These are phyloP conservation scores for Zaprionus vittiger DNA, from an alignment of 1,140 invertebrate species.

Conservation along the genomic window DNA sequence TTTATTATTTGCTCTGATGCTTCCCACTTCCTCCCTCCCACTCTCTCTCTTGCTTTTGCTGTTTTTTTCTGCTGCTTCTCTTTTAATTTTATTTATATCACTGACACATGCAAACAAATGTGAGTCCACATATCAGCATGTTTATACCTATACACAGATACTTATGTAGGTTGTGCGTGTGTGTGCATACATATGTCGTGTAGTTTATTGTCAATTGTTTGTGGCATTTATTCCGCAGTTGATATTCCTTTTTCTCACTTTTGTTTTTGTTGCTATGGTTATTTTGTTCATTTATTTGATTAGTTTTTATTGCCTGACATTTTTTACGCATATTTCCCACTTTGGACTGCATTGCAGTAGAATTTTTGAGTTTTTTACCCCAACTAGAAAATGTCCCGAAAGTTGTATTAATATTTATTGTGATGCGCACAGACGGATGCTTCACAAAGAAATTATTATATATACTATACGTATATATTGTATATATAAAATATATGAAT, in stretches of 20 bases:
- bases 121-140: slow-evolving; percentile 16
- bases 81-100: slow-evolving; percentile 56
- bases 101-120: slow-evolving; percentile 60
- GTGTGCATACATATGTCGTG: slow-evolving; percentile 47
- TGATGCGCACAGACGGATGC: background rate
- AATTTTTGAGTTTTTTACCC: background rate
- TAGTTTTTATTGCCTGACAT: slow-evolving; percentile 46
- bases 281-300: slow-evolving; percentile 46
- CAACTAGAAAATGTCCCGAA: background rate
- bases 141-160: slow-evolving; percentile 24
- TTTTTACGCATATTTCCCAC: slow-evolving; percentile 23
- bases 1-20: slow-evolving; percentile 53
- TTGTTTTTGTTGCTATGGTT: background rate
- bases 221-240: slow-evolving; percentile 61
- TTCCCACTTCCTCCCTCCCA: background rate
- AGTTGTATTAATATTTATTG: slow-evolving; percentile 13
- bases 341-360: slow-evolving; percentile 29
- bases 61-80: slow-evolving; percentile 12
- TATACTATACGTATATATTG: background rate
- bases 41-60: background rate
- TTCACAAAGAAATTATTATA: slow-evolving; percentile 9
- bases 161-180: slow-evolving; percentile 1
- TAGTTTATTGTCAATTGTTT: slow-evolving; percentile 60
- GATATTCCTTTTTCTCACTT: slow-evolving; percentile 46
- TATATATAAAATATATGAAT: background rate